Evolutionary conservation across 2,888 invertebrate species (phyloP), one percentile per base, ranked within the genome.

Genomic region (Perizoma flavofasciatum): DNA sequence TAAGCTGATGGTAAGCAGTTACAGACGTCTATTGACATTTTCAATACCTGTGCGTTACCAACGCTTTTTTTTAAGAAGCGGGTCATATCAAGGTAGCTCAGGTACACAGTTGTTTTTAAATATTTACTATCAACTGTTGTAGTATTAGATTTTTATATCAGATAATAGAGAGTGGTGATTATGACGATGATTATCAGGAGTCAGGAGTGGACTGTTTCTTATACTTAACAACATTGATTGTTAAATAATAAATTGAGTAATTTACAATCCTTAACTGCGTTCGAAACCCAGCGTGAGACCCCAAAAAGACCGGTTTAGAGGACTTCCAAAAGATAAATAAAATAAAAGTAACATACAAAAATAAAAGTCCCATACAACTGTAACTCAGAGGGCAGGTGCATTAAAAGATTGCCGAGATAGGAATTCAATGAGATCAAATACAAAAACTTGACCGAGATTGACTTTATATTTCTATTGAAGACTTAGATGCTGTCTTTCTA

Each of bases 221-320:
- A 22, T 22, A 22, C 22, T 22, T 22, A 22, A 22, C 22, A 22
- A 22, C 3, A 39, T 4, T 6, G 6, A 6, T 39, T 7, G 44
- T 22, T 33, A 46, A 33, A 33, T 33, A n/a, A 34, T 46, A 34
- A 46, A 46, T 46, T n/a, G 33, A 46, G 46, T 9, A 10, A 34
- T 46, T 46, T 46, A 46, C 4, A 46, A 33, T 46, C n/a, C 32
- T 8, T 6, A 45, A 32, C 46, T 33, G n/a, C 46, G n/a, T 6
- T 44, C 44, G 22, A 22, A 56, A 11, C 45, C 6, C 58, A 49
- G 48, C 58, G 49, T 59, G 58, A 39, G 53, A 59, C 10, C 48
- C 6, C 9, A 53, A 53, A 44, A 53, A 32, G 34, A 44, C 58
- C 48, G 37, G 48, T 52, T 49, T 34, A 6, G 37, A 37, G 44